phyloP scores from a whole-genome alignment of 2,113 vertebrate species.

The Rhinopithecus roxellana region DNA sequence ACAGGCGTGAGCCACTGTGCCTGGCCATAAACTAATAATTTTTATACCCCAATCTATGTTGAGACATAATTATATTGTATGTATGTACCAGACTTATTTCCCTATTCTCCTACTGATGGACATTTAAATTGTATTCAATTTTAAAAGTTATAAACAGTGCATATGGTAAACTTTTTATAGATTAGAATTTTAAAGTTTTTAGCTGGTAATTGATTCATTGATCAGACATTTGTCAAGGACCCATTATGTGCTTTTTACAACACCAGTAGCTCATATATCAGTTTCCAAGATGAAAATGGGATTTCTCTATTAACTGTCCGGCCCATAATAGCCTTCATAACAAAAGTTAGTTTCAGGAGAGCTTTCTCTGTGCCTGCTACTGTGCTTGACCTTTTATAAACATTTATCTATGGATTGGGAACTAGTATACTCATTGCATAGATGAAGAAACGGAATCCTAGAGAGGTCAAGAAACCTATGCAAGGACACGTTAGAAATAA shows the following conservation, averaged over 20 bases:
- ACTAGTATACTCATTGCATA: not conserved
- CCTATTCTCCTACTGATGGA: not conserved
- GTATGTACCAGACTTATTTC: not conserved
- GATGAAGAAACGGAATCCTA: not conserved
- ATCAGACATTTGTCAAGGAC: not conserved
- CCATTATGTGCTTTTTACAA: not conserved
- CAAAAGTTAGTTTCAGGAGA: not conserved
- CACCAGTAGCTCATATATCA: not conserved
- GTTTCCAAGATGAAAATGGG: not conserved
- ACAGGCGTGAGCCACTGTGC: no score
- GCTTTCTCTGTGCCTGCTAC: not conserved
- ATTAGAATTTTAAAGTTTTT: not conserved
- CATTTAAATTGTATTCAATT: constrained; percentile 30
- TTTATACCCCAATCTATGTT: not conserved
- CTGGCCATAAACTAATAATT: not conserved
- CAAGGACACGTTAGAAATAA: not conserved
- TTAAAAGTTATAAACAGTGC: constrained; percentile 1
- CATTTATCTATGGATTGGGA: not conserved
- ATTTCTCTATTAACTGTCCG: not conserved
- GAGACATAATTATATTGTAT: not conserved
- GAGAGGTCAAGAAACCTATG: not conserved
- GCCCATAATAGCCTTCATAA: not conserved
- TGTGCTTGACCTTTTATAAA: not conserved
- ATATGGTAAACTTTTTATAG: not conserved
- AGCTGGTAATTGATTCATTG: not conserved